Base-by-base conservation (phyloP, 2,113 vertebrate genomes). In the Cephalopholis sonnerati region DNA sequence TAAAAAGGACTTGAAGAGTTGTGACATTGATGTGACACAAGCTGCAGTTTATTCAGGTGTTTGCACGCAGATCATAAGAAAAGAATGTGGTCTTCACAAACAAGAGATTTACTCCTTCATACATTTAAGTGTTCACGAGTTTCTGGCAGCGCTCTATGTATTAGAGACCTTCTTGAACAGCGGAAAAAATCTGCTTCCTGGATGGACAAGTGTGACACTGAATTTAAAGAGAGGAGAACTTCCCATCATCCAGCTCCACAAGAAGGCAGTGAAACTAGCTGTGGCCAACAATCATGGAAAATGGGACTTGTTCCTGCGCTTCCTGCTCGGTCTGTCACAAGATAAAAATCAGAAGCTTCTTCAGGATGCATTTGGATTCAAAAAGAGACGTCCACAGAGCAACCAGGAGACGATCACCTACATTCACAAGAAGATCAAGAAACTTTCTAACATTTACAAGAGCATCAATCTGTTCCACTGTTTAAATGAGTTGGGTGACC, bases 81-180 rank as follows among this genome's bases (percentile, higher is more conserved):
- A 68, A 71, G 85, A 83, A 62, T 9, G 0, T 44, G 85, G 85
- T 5, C 66, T 80, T 29, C 39, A 61, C 66, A 44, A 48, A 41
- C 1, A 24, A 6, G 62, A 72, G 12, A 12, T 72, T 46, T 83
- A 76, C 81, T 76, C 71, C 8, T 87, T 87, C 15, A 59, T 80
- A 24, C 81, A 87, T 65, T 61, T 83, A 41, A 87, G 46, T 41
- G 39, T 87, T 48, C 85, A 87, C 53, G 81, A 87, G 72, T 83
- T 83, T 51, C 81, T 87, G 22, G 81, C 85, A 41, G 85, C 85
- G 39, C 61, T 83, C 13, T 87, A 87, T 48, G 84, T 87, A 1
- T 74, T 79, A 13, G 58, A 82, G 58, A 82, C 69, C 10, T 87
- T 82, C 17, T 63, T 66, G 3, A 27, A 41, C 8, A 4, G 27